Evolutionary conservation across 2,888 invertebrate genomes (phyloP), one percentile per base, ranked within the genome.

Genomic region (Yponomeuta malinellus): DNA sequence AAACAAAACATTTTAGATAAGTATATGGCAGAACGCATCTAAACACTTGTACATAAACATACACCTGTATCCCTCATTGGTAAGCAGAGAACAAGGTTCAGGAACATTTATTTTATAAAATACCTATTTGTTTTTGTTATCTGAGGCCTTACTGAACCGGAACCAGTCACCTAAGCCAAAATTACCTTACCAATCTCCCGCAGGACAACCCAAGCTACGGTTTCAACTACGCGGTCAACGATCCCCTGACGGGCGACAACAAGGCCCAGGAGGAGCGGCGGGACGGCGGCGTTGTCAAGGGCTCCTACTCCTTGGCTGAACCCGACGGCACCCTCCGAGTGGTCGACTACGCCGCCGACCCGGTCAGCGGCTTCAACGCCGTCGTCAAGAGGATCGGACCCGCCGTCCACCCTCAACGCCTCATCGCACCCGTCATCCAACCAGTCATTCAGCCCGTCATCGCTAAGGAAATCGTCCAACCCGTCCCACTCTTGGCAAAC

Each of bases 141-240:
- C 43, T 0, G 43, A 43, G 8, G 6, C 6, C 43, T 43, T 43
- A 43, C 43, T 43, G 43, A 43, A 43, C 43, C 43, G 6, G 4
- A 1, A 43, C 43, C 43, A 5, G 8, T 8, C 43, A 43, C 5
- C 43, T 43, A 43, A 59, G 12, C 15, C 5, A 59, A 59, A 59
- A 59, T 43, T 6, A 43, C 43, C 9, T 43, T 43, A 43, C 37
- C 48, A 9, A 64, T 69, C 29, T 68, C 69, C 77, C 75, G 0
- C 83, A 92, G 92, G 81, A 87, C 64, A 78, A 85, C 73, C 92
- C 91, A 23, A 84, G 83, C 71, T 93, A 92, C 78, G 86, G 84
- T 73, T 93, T 91, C 81, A 89, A 91, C 81, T 93, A 93, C 77
- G 90, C 90, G 48, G 92, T 93, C 29, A 88, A 82, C 77, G 93